phyloP scores from a whole-genome alignment of 2,888 invertebrate species.

The Platycheirus rosarum region DNA sequence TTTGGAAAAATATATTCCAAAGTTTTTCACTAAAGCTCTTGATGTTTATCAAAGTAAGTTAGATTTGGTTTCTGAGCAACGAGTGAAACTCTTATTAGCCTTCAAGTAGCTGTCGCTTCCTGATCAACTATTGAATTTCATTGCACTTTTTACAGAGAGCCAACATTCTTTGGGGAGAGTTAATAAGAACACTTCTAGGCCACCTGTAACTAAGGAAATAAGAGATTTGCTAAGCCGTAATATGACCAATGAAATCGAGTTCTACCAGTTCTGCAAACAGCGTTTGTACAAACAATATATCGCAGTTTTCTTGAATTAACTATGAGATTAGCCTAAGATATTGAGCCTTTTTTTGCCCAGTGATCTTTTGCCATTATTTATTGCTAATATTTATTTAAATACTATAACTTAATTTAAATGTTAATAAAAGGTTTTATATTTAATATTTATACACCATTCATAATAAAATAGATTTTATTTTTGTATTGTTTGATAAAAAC shows the following conservation, averaged over 20 bases:
- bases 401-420: neutral
- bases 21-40: conserved; percentile 89
- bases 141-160: conserved; percentile 33
- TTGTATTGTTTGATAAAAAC: too few species aligned
- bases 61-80: neutral
- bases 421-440: neutral
- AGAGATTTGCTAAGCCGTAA: conserved; percentile 91
- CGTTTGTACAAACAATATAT: conserved; percentile 90
- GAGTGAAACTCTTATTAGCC: too few species aligned
- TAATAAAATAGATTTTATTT: too few species aligned
- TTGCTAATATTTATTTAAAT: conserved; percentile 33
- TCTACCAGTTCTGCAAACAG: conserved; percentile 94
- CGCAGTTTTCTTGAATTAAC: conserved; percentile 82
- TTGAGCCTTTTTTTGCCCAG: conserved; percentile 2
- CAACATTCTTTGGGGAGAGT: conserved; percentile 51
- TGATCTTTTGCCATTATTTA: conserved; percentile 40
- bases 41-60: conserved; percentile 63
- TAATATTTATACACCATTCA: too few species aligned
- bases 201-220: conserved; percentile 90
- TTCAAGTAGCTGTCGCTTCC: too few species aligned
- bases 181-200: conserved; percentile 89
- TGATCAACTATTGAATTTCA: neutral
- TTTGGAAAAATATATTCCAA: conserved; percentile 90
- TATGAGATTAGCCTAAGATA: too few species aligned
- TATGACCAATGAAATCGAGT: conserved; percentile 93